Evolutionary conservation across 2,888 invertebrate genomes (phyloP), one percentile per base, ranked within the genome.

Genomic region (Drosophila mercatorum): DNA sequence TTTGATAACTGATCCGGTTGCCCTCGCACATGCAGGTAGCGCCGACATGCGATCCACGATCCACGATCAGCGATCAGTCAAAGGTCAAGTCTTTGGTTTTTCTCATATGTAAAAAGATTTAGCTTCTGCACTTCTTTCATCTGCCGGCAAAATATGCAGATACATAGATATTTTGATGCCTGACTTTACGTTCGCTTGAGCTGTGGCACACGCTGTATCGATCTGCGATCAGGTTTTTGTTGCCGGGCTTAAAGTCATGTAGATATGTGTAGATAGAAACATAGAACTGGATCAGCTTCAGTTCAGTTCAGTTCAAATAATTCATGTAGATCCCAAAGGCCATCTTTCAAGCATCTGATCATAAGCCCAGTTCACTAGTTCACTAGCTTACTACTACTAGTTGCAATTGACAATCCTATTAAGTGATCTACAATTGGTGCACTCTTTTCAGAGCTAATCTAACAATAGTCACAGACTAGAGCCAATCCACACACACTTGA

Each of bases 1-100:
- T 12, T 12, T 26, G 68, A 44, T 66, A 55, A 28, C 40, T 17
- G 41, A 68, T 59, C 49, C 11, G 8, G 38, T 40, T 59, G 28
- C 26, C 36, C 12, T 53, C 46, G 46, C 17, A 41, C 22, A 6
- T 31, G 17, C 57, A 57, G 57, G 57, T 57, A 57, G 44, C 8
- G 3, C 22, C 12, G 34, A 14, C 34, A 46, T 57, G 10, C 34
- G 44, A 44, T 43, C 41, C 17, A 41, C 31, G 11, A 55, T 40
- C 28, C 17, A 14, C 34, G 44, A 44, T 43, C 41, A 31, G 55
- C 31, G 11, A 55, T 40, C 28, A 51, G 34, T 52, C 12, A 38
- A 38, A 53, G 41, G 4, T 31, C 41, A 28, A 41, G 17, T 56
- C 28, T 41, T 17, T 11, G 31, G 22, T 22, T 22, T 22, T 22